phyloP scores from a whole-genome alignment of 2,888 invertebrate genomes.

The Spodoptera littoralis region DNA sequence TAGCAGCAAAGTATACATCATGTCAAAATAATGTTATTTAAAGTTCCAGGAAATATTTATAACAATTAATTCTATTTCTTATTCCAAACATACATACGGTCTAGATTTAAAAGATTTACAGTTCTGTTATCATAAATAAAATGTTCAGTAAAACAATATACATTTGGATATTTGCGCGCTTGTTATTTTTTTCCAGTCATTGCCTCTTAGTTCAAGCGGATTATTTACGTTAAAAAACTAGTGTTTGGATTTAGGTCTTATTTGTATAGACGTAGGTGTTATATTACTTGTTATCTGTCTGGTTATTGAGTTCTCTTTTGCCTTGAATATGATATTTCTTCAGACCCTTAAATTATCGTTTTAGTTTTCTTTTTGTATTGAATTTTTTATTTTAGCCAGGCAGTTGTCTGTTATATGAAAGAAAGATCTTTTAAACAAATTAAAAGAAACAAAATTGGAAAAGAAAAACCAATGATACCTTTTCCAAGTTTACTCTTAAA shows the following conservation, averaged over 20 bases:
- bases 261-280: not conserved
- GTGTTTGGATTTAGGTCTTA: not conserved
- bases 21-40: too few species aligned
- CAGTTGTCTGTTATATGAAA: too few species aligned
- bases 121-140: slow-evolving; percentile 16
- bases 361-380: not conserved
- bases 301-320: not conserved
- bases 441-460: not conserved
- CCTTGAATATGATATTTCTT: not conserved
- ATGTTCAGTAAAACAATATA: slow-evolving; percentile 18
- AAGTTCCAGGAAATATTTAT: too few species aligned
- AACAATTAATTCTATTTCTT: too few species aligned
- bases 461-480: not conserved
- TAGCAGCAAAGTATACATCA: too few species aligned
- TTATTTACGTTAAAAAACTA: slow-evolving; percentile 16
- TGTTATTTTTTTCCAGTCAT: slow-evolving; percentile 34
- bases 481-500: not conserved
- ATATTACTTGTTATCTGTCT: not conserved
- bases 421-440: not conserved
- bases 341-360: not conserved
- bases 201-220: slow-evolving; percentile 5
- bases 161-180: slow-evolving; percentile 13
- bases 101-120: not conserved
- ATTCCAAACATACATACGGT: slow-evolving; percentile 3
- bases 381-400: too few species aligned